Conservation (phyloP, 2,888 invertebrate species). For the Drosophila cognata region DNA sequence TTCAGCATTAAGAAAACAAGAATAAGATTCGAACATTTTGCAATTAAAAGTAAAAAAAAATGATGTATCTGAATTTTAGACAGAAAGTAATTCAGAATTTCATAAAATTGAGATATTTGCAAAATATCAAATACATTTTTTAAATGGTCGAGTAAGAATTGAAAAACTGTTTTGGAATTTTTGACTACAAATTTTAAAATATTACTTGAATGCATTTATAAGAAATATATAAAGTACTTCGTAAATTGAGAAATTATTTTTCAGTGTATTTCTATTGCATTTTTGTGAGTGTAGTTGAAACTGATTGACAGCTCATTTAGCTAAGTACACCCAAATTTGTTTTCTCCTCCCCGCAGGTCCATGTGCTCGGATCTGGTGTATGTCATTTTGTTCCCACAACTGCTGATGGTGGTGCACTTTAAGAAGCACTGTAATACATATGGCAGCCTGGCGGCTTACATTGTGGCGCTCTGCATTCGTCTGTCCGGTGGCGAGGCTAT, state of each 20-base stretch:
- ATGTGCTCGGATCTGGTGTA: constrained; percentile 99
- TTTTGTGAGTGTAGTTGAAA: not conserved
- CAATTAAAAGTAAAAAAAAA: too few species aligned
- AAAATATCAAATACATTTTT: not conserved
- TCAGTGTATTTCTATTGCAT: not conserved
- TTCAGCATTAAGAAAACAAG: too few species aligned
- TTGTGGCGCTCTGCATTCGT: constrained; percentile 92
- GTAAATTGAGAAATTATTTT: not conserved
- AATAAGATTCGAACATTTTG: too few species aligned
- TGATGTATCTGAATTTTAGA: not conserved
- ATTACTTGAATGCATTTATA: not conserved
- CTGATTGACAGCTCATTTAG: constrained; percentile 1
- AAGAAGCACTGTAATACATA: constrained; percentile 98
- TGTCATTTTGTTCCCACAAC: constrained; percentile 98
- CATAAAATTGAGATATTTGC: too few species aligned
- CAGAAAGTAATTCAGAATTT: not conserved
- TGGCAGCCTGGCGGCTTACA: constrained; percentile 95
- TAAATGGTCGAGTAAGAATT: not conserved
- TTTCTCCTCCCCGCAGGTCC: constrained; percentile 87
- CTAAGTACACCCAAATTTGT: not conserved
- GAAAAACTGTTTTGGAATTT: not conserved
- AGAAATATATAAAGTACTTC: not conserved
- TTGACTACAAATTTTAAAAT: not conserved
- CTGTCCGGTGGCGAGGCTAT: constrained; percentile 95
- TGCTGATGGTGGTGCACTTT: constrained; percentile 98